Evolutionary conservation across 2,888 invertebrate genomes (phyloP), one percentile per base, ranked within the genome.

Genomic region (Nemoura dubitans): DNA sequence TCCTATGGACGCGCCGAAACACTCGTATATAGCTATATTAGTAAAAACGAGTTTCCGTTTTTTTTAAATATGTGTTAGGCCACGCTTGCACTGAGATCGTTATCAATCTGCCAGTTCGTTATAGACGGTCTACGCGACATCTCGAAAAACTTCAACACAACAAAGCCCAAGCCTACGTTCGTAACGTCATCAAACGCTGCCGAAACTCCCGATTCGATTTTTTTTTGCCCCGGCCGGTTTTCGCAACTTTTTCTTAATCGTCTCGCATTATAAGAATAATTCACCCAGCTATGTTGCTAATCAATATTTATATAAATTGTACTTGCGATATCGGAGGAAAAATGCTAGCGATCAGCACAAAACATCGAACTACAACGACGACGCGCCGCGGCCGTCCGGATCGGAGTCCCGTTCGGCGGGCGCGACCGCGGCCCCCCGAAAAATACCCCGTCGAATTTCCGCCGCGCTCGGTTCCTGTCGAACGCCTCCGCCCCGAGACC

Each of bases 321-420:
- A 83, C 83, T 83, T 83, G 83, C 83, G 83, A 36, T 36, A 83
- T 83, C 30, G 83, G 83, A 83, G 83, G 83, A 78, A 27, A 78
- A 78, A 59, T 59, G 59, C 59, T 59, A 59, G 59, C 59, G 59
- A 59, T 59, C 59, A 59, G 59, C 59, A 21, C 59, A 59, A 16
- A 59, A 59, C 59, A 59, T 59, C 59, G 21, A 59, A 59, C 59
- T 59, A 59, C 59, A 7, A 59, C 59, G 59, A 59, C 59, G 59
- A 59, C 59, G 59, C 10, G 21, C 2, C 21, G 21, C 21, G 16
- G 59, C 21, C 59, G 10, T 21, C 59, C 59, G 36, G 36, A 36
- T 36, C n/a, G n/a, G n/a, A n/a, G 36, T 36, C 36, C 3, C 36
- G 5, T 6, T 10, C 36, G 36, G 21, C 59, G 59, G 21, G 14